Evolutionary conservation across 2,113 vertebrate genomes (phyloP).

Genomic region (Oreotrochilus melanogaster): DNA sequence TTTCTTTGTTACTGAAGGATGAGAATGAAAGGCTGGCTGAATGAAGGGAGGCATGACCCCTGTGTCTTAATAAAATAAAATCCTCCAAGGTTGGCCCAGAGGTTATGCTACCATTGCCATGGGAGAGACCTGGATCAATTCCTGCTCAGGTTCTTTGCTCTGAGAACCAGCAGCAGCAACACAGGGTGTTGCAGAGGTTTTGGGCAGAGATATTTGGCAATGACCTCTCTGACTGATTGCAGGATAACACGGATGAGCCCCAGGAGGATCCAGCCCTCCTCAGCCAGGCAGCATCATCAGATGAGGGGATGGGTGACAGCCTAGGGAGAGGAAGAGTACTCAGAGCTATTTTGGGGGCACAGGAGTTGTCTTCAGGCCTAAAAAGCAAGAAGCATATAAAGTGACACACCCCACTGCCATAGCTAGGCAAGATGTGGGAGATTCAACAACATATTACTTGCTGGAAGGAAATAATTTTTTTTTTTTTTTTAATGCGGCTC

Average conservation of each 20-base stretch:
- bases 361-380: background rate
- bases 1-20: constrained; percentile 7
- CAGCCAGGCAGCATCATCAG: rapidly evolving
- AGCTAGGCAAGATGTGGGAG: constrained; percentile 48
- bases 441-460: constrained; percentile 52
- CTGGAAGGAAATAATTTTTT: constrained; percentile 15
- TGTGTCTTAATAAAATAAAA: constrained; percentile 47
- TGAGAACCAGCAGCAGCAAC: background rate
- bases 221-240: constrained; percentile 8
- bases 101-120: constrained; percentile 6
- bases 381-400: background rate
- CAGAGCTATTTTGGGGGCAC: background rate
- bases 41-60: constrained; percentile 12
- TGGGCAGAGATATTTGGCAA: background rate
- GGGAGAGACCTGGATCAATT: constrained; percentile 28
- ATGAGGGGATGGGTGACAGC: background rate
- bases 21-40: background rate
- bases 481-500: constrained; percentile 35
- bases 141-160: background rate
- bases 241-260: background rate
- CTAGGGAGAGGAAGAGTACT: background rate
- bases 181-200: background rate
- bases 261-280: background rate
- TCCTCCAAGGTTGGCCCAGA: background rate
- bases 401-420: background rate